These are phyloP conservation scores for Scaptodrosophila latifasciaeformis DNA, from an alignment of 2,888 invertebrate genomes.

Conservation along the genomic window DNA sequence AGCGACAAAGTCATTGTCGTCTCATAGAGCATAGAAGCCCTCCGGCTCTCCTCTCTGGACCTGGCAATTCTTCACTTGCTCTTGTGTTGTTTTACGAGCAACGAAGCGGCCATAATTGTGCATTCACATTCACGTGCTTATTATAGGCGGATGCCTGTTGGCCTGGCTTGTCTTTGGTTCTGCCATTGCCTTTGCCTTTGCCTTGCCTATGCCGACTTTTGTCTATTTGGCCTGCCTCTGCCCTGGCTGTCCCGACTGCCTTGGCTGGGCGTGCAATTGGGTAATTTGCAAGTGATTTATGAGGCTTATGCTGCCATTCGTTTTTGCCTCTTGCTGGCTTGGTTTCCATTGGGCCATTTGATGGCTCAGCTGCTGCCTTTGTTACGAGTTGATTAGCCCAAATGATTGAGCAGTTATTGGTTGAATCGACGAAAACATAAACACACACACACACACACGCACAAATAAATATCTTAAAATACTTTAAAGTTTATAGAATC, in stretches of 20 bases:
- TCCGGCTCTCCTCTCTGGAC: neutral
- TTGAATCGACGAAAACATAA: no score
- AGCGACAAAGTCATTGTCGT: slow-evolving; percentile 43
- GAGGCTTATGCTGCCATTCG: slow-evolving; percentile 15
- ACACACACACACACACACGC: no score
- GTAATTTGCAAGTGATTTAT: slow-evolving; percentile 68
- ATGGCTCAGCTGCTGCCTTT: slow-evolving; percentile 6
- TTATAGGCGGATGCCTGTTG: slow-evolving; percentile 31
- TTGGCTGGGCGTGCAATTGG: slow-evolving; percentile 32
- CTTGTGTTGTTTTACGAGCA: slow-evolving; percentile 58
- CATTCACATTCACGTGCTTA: slow-evolving; percentile 52
- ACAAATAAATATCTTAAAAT: no score
- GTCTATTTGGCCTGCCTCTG: slow-evolving; percentile 2
- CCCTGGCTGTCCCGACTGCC: slow-evolving; percentile 10
- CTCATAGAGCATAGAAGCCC: neutral
- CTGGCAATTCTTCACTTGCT: slow-evolving; percentile 9
- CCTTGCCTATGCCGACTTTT: slow-evolving; percentile 6
- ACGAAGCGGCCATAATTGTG: slow-evolving; percentile 64
- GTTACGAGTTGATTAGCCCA: slow-evolving; percentile 50
- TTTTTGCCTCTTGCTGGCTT: slow-evolving; percentile 8
- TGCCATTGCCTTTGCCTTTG: slow-evolving; percentile 6
- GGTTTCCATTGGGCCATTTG: slow-evolving; percentile 26
- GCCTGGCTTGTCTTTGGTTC: slow-evolving; percentile 10
- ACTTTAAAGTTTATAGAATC: neutral
- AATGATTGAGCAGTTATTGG: slow-evolving; percentile 59